Conservation (phyloP, 2,113 vertebrate genomes). For the Cyanoliseus patagonus region DNA sequence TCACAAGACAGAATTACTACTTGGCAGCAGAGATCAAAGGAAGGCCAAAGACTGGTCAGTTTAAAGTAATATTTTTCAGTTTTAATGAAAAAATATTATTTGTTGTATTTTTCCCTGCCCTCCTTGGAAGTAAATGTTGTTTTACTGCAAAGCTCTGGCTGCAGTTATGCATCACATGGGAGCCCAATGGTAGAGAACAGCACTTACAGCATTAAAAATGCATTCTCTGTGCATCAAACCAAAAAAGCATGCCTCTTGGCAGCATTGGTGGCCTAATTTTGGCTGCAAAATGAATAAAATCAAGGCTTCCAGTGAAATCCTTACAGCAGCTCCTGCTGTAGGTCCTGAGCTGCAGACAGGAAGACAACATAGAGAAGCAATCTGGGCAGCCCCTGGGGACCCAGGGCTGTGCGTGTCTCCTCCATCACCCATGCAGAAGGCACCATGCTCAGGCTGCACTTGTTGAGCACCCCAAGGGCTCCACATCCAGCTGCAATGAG, state of each 20-base stretch:
- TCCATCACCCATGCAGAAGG: neutral
- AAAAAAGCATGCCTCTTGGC: slow-evolving; percentile 32
- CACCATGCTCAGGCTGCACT: neutral
- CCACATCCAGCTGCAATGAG: neutral
- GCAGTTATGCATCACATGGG: slow-evolving; percentile 32
- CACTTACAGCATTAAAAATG: slow-evolving; percentile 65
- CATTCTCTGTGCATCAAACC: slow-evolving; percentile 23
- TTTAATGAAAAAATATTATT: slow-evolving; percentile 18
- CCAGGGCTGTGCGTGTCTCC: neutral
- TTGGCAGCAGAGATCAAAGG: neutral
- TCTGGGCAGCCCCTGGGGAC: neutral
- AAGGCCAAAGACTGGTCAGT: neutral
- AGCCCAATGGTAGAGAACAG: slow-evolving; percentile 22
- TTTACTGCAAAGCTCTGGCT: slow-evolving; percentile 10
- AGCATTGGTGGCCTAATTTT: slow-evolving; percentile 45
- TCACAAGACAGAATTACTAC: neutral
- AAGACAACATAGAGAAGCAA: neutral
- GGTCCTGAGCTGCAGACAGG: neutral
- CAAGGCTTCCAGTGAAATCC: neutral
- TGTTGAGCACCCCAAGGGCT: neutral
- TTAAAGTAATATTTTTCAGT: neutral
- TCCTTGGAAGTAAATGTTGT: neutral
- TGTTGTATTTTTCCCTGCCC: neutral
- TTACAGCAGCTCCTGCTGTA: neutral
- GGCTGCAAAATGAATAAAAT: slow-evolving; percentile 28